A percentile compares a stretch with the other conserved stretches of the same genome.
These are phyloP conservation scores for Melanotaenia maccullochi DNA, from an alignment of 2,797 vertebrate genomes.

Conservation along the genomic window DNA sequence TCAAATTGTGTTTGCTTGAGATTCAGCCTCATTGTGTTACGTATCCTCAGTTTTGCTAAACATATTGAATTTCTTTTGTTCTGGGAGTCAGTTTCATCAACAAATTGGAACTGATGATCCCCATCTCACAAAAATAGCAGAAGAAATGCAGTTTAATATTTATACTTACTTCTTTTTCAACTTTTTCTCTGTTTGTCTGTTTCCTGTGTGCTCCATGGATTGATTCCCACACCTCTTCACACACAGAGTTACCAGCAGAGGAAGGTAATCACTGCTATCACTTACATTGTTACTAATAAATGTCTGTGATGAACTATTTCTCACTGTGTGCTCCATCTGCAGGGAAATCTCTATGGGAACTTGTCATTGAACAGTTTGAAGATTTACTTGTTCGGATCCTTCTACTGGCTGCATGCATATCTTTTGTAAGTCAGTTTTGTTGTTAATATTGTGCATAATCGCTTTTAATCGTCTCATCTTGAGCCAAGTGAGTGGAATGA, in stretches of 20 bases:
- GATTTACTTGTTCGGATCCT: constrained; percentile 98
- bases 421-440: constrained; percentile 91
- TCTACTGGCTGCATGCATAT: constrained; percentile 97
- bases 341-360: constrained; percentile 98
- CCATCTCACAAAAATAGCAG: not conserved
- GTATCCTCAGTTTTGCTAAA: too few species aligned
- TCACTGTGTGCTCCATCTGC: constrained; percentile 57
- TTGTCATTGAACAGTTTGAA: constrained; percentile 98
- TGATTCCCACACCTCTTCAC: constrained; percentile 25
- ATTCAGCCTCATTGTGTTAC: not conserved
- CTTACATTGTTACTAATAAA: not conserved
- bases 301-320: constrained; percentile 13
- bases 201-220: constrained; percentile 65
- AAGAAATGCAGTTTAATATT: not conserved
- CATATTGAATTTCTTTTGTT: not conserved
- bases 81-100: not conserved
- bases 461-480: not conserved
- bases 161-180: not conserved
- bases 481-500: too few species aligned
- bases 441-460: not conserved
- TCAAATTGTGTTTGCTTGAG: not conserved
- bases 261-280: constrained; percentile 86
- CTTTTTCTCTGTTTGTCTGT: constrained; percentile 17
- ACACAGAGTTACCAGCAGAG: constrained; percentile 96
- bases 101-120: not conserved